phyloP scores from a whole-genome alignment of 2,797 vertebrate species.

The Eulemur albifrons region DNA sequence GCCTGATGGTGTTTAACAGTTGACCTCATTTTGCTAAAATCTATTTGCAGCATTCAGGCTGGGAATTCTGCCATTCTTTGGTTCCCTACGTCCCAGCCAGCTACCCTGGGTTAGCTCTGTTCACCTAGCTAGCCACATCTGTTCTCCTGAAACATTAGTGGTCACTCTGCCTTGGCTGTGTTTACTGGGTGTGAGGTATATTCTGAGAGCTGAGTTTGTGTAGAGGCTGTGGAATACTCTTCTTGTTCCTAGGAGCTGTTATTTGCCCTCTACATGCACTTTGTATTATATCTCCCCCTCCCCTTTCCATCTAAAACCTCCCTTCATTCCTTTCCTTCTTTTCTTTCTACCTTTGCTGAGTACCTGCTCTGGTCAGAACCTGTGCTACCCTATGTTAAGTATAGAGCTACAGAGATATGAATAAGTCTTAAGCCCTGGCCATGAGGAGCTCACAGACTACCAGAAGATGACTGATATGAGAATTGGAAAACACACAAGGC shows the following conservation, averaged over 20 bases:
- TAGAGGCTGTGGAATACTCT: not conserved
- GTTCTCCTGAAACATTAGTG: not conserved
- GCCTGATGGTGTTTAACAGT: slow-evolving; percentile 25
- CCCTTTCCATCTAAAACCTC: not conserved
- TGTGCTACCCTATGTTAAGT: not conserved
- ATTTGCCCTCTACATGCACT: not conserved
- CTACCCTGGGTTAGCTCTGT: not conserved
- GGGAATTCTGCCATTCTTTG: slow-evolving; percentile 34
- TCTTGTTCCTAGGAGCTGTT: not conserved
- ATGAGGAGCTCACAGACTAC: not conserved
- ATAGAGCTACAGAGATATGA: not conserved
- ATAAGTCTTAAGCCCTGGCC: not conserved
- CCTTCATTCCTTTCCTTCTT: not conserved
- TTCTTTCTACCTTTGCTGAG: not conserved
- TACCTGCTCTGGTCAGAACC: not conserved
- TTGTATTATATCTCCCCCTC: not conserved
- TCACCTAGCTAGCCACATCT: not conserved
- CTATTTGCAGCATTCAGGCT: slow-evolving; percentile 7
- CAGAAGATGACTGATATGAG: not conserved
- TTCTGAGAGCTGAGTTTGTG: not conserved
- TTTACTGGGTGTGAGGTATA: not conserved
- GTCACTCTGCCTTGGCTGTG: not conserved
- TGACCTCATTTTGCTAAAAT: slow-evolving; percentile 60
- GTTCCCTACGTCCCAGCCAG: not conserved
- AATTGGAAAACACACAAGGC: not conserved